These are phyloP conservation scores for Gryllus bimaculatus DNA, from an alignment of 1,140 invertebrate genomes.

Conservation along the genomic window DNA sequence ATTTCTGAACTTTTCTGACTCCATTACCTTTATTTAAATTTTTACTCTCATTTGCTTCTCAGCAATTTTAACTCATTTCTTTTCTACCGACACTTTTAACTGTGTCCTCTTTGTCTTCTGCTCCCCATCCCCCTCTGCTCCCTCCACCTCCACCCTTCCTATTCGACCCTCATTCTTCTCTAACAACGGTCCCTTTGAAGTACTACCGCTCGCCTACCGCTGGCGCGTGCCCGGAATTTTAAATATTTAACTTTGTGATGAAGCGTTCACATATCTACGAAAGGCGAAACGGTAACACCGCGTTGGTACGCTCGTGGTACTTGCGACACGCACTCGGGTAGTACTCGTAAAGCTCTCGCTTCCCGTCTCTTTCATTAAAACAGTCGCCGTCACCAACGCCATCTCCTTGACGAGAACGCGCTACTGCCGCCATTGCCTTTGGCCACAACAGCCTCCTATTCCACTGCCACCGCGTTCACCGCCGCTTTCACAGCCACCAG, in stretches of 20 bases:
- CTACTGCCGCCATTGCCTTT: background rate
- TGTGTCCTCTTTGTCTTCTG: background rate
- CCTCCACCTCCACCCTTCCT: no score
- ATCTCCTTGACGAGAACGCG: background rate
- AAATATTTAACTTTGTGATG: background rate
- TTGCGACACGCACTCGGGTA: background rate
- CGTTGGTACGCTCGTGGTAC: background rate
- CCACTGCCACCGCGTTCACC: no score
- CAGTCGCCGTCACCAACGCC: background rate
- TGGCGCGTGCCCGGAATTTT: background rate
- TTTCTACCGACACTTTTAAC: background rate
- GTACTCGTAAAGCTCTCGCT: no score
- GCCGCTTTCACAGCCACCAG: no score
- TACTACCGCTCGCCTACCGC: no score
- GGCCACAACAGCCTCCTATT: no score
- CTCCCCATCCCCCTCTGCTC: background rate
- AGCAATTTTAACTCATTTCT: background rate
- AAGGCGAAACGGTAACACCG: background rate
- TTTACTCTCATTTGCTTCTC: no score
- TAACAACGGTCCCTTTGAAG: background rate
- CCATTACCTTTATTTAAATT: no score
- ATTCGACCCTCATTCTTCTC: background rate
- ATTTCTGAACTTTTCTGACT: no score
- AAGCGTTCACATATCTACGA: background rate
- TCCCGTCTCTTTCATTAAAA: background rate